A percentile compares a stretch with the other conserved stretches of the same genome.
Conservation (phyloP, 2,888 invertebrate species). For the Macaria liturata region DNA sequence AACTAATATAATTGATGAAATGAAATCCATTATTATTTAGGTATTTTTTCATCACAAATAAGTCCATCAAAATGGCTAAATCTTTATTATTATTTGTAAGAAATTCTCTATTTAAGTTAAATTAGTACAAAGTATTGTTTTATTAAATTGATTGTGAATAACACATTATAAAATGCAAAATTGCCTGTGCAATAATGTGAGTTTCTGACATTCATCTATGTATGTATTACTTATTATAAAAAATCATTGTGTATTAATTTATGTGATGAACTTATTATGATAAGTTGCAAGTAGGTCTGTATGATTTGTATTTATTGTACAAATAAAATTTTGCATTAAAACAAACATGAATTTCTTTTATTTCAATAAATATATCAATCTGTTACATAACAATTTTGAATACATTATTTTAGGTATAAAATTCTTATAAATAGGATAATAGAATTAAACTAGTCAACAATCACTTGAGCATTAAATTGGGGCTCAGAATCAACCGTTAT, state of each 20-base stretch:
- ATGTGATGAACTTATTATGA: slow-evolving; percentile 74
- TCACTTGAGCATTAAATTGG: neutral
- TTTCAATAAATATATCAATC: neutral
- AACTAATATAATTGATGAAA: slow-evolving; percentile 16
- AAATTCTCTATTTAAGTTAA: slow-evolving; percentile 53
- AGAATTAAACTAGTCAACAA: slow-evolving; percentile 10
- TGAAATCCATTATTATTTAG: slow-evolving; percentile 2
- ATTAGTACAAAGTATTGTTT: slow-evolving; percentile 71
- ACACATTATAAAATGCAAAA: slow-evolving; percentile 41
- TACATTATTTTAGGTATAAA: slow-evolving; percentile 2
- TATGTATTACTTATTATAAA: slow-evolving; percentile 43
- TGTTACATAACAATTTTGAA: slow-evolving; percentile 3
- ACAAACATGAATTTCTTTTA: slow-evolving; percentile 47
- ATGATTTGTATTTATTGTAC: slow-evolving; percentile 83
- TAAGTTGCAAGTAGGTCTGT: slow-evolving; percentile 73
- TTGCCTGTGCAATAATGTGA: slow-evolving; percentile 64
- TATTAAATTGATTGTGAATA: slow-evolving; percentile 19
- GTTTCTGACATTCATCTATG: slow-evolving; percentile 34
- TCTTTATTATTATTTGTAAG: slow-evolving; percentile 46
- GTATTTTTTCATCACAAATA: slow-evolving; percentile 52
- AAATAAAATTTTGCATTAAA: slow-evolving; percentile 80
- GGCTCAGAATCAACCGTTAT: too few species aligned
- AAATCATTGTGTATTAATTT: slow-evolving; percentile 38
- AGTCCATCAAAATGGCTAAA: slow-evolving; percentile 44
- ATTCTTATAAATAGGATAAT: neutral